phyloP scores from a whole-genome alignment of 2,797 vertebrate genomes.

The Pangasius djambal region DNA sequence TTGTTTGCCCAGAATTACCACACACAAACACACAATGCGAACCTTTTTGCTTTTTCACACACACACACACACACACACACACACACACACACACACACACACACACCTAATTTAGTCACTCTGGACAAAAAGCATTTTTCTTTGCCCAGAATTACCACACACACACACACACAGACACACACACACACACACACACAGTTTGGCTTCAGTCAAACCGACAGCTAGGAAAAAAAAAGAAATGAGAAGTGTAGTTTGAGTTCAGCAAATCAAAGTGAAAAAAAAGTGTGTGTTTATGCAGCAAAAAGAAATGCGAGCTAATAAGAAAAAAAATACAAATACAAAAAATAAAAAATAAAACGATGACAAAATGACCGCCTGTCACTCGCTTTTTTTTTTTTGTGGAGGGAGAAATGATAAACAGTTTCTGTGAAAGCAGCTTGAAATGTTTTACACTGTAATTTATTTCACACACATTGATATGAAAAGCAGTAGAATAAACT shows the following conservation, averaged over 20 bases:
- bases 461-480: not conserved
- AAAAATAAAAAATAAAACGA: not conserved
- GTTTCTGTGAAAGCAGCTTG: not conserved
- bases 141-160: slow-evolving; percentile 1
- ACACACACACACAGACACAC: slow-evolving; percentile 17
- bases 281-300: not conserved
- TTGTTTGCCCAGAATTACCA: slow-evolving; percentile 7
- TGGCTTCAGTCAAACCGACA: not conserved
- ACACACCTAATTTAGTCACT: not conserved
- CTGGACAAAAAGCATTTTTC: not conserved
- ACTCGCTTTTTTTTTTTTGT: not conserved
- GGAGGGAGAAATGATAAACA: not conserved
- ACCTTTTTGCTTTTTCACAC: not conserved
- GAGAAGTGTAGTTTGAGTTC: not conserved
- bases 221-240: not conserved
- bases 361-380: slow-evolving; percentile 3
- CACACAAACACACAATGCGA: not conserved
- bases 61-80: slow-evolving; percentile 12
- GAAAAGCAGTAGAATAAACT: not conserved
- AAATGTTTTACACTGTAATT: not conserved
- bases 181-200: not conserved
- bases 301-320: not conserved
- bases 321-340: too few relatives aligned
- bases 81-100: slow-evolving; percentile 14
- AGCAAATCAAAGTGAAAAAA: slow-evolving; percentile 3